These are phyloP conservation scores for Ailuropoda melanoleuca DNA, from an alignment of 2,113 vertebrate species.

Conservation along the genomic window DNA sequence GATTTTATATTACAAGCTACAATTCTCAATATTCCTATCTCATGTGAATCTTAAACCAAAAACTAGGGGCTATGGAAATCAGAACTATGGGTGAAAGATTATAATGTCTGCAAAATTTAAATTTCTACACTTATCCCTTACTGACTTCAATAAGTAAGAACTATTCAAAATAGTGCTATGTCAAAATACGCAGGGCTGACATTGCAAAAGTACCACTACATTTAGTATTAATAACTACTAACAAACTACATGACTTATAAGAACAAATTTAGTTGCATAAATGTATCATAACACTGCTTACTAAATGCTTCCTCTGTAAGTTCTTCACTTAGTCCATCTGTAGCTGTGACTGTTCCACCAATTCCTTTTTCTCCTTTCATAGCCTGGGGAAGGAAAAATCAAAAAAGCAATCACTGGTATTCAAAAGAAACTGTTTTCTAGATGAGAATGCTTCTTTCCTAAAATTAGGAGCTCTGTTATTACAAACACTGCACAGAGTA, in stretches of 20 bases:
- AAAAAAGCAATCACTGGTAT: background rate
- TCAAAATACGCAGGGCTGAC: background rate
- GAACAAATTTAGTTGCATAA: background rate
- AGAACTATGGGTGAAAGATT: background rate
- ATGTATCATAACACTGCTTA: slow-evolving; percentile 83
- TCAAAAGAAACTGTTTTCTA: slow-evolving; percentile 7
- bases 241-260: background rate
- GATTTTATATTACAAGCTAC: background rate
- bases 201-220: background rate
- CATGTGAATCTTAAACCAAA: background rate
- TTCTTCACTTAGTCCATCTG: slow-evolving; percentile 93
- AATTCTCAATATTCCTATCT: background rate
- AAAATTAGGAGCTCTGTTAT: slow-evolving; percentile 11
- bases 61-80: background rate
- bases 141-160: background rate
- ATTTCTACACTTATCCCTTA: background rate
- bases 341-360: slow-evolving; percentile 87
- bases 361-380: slow-evolving; percentile 99
- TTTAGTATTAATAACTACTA: background rate
- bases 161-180: background rate
- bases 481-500: background rate
- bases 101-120: background rate
- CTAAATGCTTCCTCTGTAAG: slow-evolving; percentile 96
- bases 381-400: slow-evolving; percentile 84
- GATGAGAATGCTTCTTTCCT: slow-evolving; percentile 3